Evolutionary conservation across 2,113 vertebrate species (phyloP).

Genomic region (Carassius carassius): DNA sequence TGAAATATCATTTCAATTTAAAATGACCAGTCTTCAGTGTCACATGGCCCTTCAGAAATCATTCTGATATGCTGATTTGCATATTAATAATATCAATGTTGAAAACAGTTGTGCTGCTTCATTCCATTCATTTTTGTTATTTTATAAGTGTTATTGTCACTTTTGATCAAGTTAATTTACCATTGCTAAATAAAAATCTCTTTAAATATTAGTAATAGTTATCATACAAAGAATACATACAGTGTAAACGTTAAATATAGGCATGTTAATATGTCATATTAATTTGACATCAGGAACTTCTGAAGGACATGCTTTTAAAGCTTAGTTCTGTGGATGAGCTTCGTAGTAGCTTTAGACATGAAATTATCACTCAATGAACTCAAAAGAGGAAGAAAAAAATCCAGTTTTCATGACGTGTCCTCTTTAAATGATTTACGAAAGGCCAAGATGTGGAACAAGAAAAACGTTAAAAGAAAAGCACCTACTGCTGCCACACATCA

Average conservation of each 20-base stretch:
- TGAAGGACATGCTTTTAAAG: not conserved
- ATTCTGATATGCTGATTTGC: not conserved
- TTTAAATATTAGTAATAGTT: not conserved
- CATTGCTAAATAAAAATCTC: no score
- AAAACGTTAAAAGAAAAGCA: constrained; percentile 11
- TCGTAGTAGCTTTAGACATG: no score
- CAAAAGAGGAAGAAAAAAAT: no score
- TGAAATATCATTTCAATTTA: not conserved
- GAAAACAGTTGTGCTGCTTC: not conserved
- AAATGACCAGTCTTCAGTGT: not conserved
- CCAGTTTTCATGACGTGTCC: no score
- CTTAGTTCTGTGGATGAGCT: no score
- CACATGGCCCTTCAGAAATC: not conserved
- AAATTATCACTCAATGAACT: no score
- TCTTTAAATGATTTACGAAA: not conserved
- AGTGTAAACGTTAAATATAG: not conserved
- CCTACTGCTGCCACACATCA: constrained; percentile 9
- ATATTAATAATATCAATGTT: no score
- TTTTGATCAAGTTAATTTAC: no score
- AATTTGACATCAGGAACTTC: no score
- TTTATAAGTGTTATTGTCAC: no score
- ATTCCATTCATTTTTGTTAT: not conserved
- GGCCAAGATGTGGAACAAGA: not conserved
- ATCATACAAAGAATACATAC: not conserved
- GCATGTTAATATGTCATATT: no score